Evolutionary conservation across 2,888 invertebrate genomes (phyloP), one percentile per base, ranked within the genome.

Genomic region (Hofmannophila pseudospretella): DNA sequence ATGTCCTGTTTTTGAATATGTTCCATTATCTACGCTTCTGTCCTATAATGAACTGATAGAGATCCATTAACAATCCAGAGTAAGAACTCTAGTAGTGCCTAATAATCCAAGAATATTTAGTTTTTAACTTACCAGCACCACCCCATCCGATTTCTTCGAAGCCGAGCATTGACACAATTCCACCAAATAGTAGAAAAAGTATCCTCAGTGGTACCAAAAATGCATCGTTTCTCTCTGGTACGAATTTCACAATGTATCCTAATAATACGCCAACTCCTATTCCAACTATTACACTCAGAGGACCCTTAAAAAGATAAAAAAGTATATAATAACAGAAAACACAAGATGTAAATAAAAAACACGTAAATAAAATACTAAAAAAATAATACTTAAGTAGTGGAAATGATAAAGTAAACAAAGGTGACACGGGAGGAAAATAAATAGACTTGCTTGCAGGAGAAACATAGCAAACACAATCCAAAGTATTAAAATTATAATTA

Each of bases 101-200:
- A n/a, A n/a, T n/a, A n/a, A n/a, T n/a, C n/a, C n/a, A n/a, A n/a
- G n/a, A n/a, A n/a, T n/a, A n/a, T n/a, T n/a, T n/a, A n/a, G n/a
- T n/a, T 8, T 5, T 7, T 11, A 19, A 40, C 46, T 44, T 39
- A 63, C 63, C 87, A 29, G 84, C 85, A 1, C 87, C 87, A 45
- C 84, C 86, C 46, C 73, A 89, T 1, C 90, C 93, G 39, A 94
- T 84, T 32, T 88, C 77, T 47, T 93, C 92, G 58, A 94, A 94
- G 10, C 95, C 95, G 63, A 96, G 92, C 33, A 95, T 91, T 0
- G 93, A 91, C 37, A 94, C 79, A 45, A 95, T 70, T 4, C 95
- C 94, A 7, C 93, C 93, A 0, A 90, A 88, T 42, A 95, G 88
- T 34, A 96, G 77, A 75, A 95, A 81, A 44, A 94, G 66, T 8